Base-by-base conservation (phyloP, 1,140 invertebrate species). In the Drosophila triauraria region DNA sequence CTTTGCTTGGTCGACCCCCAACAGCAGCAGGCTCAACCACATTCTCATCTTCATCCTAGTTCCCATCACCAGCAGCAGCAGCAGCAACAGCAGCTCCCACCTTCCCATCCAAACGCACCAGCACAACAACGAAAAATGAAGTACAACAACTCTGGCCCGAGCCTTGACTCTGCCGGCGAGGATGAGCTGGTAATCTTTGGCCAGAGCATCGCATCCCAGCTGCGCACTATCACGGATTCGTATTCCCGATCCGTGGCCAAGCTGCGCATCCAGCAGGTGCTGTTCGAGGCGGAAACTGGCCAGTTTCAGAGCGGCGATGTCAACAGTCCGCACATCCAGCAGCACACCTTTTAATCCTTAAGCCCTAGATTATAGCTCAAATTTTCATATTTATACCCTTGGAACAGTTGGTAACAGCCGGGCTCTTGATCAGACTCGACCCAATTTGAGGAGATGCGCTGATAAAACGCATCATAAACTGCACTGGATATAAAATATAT, bases 201-300 rank as follows among this genome's bases (percentile, higher is more conserved):
- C 35, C 84, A 82, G 46, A 90, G 90, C 63, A 74, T 91, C 30
- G 90, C 84, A 12, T 85, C 76, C 1, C 90, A 91, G 40, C 47
- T 91, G 42, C 79, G 90, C 23, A 67, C 67, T 17, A 86, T 91
- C 17, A 48, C 68, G 23, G 90, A 91, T 68, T 46, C 76, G 5
- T 91, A 91, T 71, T 74, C 85, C 4, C 78, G 90, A 3, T 86
- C 90, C 5, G 76, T 91, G 10, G 90, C 90, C n/a, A 91, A 91
- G 64, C 63, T 91, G 38, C 86, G 86, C 30, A 91, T 91, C 12
- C 90, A 91, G 65, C 90, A 91, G 59, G 82, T 91, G n/a, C 71
- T 91, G 30, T 91, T 91, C 25, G 81, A 91, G 56, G 88, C 88
- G 9, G 88, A 91, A 53, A 91, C 90, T 2, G 90, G 90, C 0